phyloP scores from a whole-genome alignment of 1,140 invertebrate species.

The Bacillus rossius region DNA sequence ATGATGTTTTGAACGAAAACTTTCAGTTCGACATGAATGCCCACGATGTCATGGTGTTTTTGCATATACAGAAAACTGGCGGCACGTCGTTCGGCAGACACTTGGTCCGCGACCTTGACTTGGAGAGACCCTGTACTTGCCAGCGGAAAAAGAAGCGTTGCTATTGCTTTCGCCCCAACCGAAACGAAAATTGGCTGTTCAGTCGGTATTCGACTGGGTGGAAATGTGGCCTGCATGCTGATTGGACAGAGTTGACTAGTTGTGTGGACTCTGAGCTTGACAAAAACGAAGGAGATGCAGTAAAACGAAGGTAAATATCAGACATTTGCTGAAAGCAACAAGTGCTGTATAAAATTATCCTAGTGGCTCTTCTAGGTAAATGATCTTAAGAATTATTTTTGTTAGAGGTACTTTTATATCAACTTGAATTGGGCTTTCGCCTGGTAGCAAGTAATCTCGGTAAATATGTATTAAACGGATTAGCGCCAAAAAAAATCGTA shows the following conservation, averaged over 20 bases:
- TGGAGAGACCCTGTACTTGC: conserved; percentile 83
- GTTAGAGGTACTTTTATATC: background rate
- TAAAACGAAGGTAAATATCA: conserved; percentile 54
- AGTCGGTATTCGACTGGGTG: conserved; percentile 97
- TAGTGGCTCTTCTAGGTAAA: background rate
- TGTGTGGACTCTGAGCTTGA: conserved; percentile 85
- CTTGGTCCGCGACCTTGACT: conserved; percentile 87
- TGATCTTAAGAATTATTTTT: background rate
- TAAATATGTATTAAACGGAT: too few species aligned
- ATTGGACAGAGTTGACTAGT: conserved; percentile 94
- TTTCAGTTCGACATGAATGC: conserved; percentile 84
- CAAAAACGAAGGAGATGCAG: conserved; percentile 72
- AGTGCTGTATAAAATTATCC: background rate
- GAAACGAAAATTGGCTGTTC: conserved; percentile 94
- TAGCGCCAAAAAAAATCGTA: too few species aligned
- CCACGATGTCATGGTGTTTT: conserved; percentile 95
- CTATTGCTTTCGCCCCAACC: conserved; percentile 86
- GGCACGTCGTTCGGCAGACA: conserved; percentile 94
- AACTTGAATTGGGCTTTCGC: background rate
- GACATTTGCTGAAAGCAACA: background rate
- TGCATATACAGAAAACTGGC: conserved; percentile 97
- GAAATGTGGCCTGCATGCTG: conserved; percentile 97
- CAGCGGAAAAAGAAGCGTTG: conserved; percentile 81
- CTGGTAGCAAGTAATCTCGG: too few species aligned
- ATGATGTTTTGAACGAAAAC: conserved; percentile 67